Evolutionary conservation across 2,113 vertebrate genomes (phyloP).

Genomic region (Arvicanthis niloticus): DNA sequence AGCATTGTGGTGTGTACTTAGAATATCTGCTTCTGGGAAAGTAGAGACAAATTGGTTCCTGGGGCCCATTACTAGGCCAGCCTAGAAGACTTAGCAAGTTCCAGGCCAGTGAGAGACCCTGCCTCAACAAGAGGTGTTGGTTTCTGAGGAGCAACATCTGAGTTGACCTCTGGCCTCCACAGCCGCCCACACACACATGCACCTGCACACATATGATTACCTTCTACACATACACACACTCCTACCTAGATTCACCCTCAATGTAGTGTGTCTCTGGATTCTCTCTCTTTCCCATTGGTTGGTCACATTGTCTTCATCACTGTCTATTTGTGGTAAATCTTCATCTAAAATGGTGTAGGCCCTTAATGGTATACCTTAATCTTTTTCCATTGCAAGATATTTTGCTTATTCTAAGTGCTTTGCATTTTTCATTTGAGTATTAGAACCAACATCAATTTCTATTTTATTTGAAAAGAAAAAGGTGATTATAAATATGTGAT

Average conservation of each 20-base stretch:
- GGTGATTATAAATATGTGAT: background rate
- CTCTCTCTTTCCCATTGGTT: background rate
- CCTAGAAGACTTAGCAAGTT: background rate
- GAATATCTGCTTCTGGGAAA: background rate
- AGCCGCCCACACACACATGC: no score
- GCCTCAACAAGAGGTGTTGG: background rate
- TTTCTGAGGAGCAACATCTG: background rate
- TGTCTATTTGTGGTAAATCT: background rate
- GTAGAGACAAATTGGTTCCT: background rate
- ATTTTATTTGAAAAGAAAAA: background rate
- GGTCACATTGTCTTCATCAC: background rate
- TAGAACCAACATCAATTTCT: background rate
- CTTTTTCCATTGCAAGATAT: background rate
- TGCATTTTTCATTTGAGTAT: background rate
- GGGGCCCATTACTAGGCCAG: no score
- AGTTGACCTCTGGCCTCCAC: background rate
- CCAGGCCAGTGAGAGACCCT: background rate
- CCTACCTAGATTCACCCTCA: background rate
- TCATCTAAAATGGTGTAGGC: background rate
- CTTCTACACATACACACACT: background rate
- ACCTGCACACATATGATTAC: background rate
- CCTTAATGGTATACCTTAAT: background rate
- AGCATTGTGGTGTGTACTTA: background rate
- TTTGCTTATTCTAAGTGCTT: background rate
- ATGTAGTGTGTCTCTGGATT: background rate